Base-by-base conservation (phyloP, 2,888 invertebrate species). In the Harpalus rufipes region DNA sequence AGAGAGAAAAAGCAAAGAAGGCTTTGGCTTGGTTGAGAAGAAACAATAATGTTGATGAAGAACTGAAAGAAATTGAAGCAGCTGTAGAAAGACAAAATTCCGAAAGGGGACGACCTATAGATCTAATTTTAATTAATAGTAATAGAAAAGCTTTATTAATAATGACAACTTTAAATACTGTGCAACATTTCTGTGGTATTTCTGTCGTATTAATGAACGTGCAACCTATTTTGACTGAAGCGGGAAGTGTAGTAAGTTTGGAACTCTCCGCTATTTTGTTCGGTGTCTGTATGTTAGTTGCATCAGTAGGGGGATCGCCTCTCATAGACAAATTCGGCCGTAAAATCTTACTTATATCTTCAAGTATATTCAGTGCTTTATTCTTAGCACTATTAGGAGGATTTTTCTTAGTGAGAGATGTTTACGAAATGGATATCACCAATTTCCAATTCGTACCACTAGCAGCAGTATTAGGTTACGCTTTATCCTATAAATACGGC, bases 121-220 rank as follows among this genome's bases (percentile, higher is more conserved):
- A 91, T 87, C 86, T 91, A 8, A 56, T 91, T 79, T 79, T 89
- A 39, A 88, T 90, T 0, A 87, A 87, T 41, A 90, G 90, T 84
- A 90, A 91, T 83, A 87, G 90, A 41, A 89, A 89, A 86, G 91
- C 90, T 3, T 72, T 91, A 16, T 85, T 90, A 4, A 90, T 91
- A 14, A 90, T 91, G 89, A 87, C 89, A 0, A 89, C 90, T 4
- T 86, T 91, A 39, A 90, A 90, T 83, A 89, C 88, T 0, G 88
- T 89, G 0, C 91, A 91, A 87, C 90, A 91, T 86, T 90, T 91
- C 82, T 89, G 89, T 59, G 89, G 90, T 41, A 90, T 91, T 51
- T 90, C 89, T 72, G 91, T 91, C 0, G 90, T 91, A 72, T 68
- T 91, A n/a, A 91, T 91, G 91, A 91, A 91, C 74, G 86, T 91